Base-by-base conservation (phyloP, 2,797 vertebrate genomes). In the Diceros bicornis region DNA sequence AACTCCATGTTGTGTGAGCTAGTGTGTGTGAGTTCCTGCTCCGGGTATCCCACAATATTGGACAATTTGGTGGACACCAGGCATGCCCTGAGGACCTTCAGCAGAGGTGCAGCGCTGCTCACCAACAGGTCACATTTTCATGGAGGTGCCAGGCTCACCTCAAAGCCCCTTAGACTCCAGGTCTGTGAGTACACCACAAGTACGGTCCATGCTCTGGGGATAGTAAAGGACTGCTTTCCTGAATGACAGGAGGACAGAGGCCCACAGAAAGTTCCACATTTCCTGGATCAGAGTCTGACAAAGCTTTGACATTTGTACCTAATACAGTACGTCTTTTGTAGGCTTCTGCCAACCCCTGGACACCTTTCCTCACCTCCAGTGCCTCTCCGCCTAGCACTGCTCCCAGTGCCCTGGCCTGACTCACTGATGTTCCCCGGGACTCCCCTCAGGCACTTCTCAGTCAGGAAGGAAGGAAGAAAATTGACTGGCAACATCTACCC, bases 341-440 rank as follows among this genome's bases (percentile, higher is more conserved):
- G 55, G 85, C 44, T 25, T 44, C 85, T 29, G 34, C 13, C 34
- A 66, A 5, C 3, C 62, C 21, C 47, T 44, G 27, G 34, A 6
- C 27, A 16, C 6, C 6, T 7, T 14, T 18, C 29, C 79, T 71
- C 64, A 5, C 2, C 14, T 47, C 23, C n/a, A 37, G 89, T 4
- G 17, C 29, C 18, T 23, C 2, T 16, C 18, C 6, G 17, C 23
- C 71, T 34, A 10, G 27, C 44, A n/a, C 44, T 18, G 27, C 12
- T 18, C 25, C 44, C 12, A 6, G 0, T 23, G 7, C 6, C 21
- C 17, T 2, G 34, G 6, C 52, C 20, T 6, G 29, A 27, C 6
- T 34, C 25, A 5, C 47, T 21, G 14, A 34, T 37, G n/a, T 6
- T 21, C 57, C 27, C n/a, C 12, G 34, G 23, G 37, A 37, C 32